phyloP scores from a whole-genome alignment of 2,113 vertebrate species.

The Misgurnus anguillicaudatus region DNA sequence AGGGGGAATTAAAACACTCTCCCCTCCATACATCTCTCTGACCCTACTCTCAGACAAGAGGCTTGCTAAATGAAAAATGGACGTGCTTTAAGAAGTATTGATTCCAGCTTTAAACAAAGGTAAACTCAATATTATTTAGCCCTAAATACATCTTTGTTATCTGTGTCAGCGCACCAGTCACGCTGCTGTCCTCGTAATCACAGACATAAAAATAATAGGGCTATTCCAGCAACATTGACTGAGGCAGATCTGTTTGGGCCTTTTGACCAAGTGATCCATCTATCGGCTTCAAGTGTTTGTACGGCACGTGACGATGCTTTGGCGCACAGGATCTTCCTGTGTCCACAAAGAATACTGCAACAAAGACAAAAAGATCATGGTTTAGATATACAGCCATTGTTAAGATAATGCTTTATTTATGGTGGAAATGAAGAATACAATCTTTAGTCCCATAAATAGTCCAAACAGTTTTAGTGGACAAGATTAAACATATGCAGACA shows the following conservation, averaged over 20 bases:
- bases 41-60: slow-evolving; percentile 75
- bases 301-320: slow-evolving; percentile 2
- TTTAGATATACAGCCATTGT: slow-evolving; percentile 15
- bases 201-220: slow-evolving; percentile 81
- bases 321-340: neutral
- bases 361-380: neutral
- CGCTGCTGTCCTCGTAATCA: slow-evolving; percentile 78
- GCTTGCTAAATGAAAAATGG: slow-evolving; percentile 83
- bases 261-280: slow-evolving; percentile 71
- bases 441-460: neutral
- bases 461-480: neutral
- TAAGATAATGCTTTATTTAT: neutral
- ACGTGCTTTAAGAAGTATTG: slow-evolving; percentile 82
- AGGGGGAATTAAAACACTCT: slow-evolving; percentile 74
- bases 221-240: slow-evolving; percentile 76
- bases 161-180: slow-evolving; percentile 72
- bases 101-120: slow-evolving; percentile 84
- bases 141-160: slow-evolving; percentile 86
- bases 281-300: slow-evolving; percentile 62
- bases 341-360: neutral
- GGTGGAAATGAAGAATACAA: neutral
- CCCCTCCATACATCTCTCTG: slow-evolving; percentile 75
- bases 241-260: slow-evolving; percentile 66
- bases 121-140: slow-evolving; percentile 85
- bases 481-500: neutral